Conservation (phyloP, 30 jellyfish, hydroid and myxozoan species). For the Clytia hemisphaerica region DNA sequence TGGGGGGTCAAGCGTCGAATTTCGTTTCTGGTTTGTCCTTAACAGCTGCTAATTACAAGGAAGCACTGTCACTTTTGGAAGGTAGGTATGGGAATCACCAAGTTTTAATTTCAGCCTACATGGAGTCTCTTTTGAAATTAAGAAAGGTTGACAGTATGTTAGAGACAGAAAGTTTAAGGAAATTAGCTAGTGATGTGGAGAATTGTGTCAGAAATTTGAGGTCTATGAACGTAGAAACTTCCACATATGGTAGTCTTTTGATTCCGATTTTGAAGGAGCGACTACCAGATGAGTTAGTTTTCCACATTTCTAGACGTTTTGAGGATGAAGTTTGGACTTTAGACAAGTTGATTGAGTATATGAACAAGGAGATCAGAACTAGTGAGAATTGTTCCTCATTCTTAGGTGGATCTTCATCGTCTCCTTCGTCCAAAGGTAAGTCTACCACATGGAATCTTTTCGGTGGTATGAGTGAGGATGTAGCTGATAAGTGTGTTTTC, state of each 20-base stretch:
- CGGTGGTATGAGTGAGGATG: no score
- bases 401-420: no score
- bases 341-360: not conserved
- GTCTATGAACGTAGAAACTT: not conserved
- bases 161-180: slow-evolving; percentile 11
- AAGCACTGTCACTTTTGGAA: not conserved
- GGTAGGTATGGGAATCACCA: slow-evolving; percentile 3
- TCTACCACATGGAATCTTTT: no score
- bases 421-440: no score
- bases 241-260: not conserved
- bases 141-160: slow-evolving; percentile 2
- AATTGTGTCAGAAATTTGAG: not conserved
- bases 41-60: no score
- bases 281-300: slow-evolving; percentile 10
- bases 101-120: slow-evolving; percentile 15
- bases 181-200: not conserved
- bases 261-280: slow-evolving; percentile 8
- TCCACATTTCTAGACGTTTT: not conserved
- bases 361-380: not conserved
- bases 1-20: no score
- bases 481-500: no score
- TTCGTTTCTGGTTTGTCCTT: no score
- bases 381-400: not conserved
- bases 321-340: slow-evolving; percentile 10
- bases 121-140: slow-evolving; percentile 4